Base-by-base conservation (phyloP, 1,140 invertebrate genomes). In the Drosophila kepulauana region DNA sequence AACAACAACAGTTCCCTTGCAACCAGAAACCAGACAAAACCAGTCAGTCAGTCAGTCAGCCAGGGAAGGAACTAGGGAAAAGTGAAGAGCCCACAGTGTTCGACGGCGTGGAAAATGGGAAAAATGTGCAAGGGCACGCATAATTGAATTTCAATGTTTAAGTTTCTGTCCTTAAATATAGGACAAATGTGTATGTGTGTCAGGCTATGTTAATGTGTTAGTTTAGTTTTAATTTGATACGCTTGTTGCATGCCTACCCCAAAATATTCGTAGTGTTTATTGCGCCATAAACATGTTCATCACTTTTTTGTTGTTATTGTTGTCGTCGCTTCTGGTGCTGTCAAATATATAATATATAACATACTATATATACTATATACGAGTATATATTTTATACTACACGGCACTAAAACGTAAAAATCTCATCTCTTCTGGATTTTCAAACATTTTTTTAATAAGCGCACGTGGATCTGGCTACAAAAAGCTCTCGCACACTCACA, bases 61-160 rank as follows among this genome's bases (percentile, higher is more conserved):
- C 16, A 33, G 13, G 8, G 20, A 28, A 10, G n/a, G 20, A 16
- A 16, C 20, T 25, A 25, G 38, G 16, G 25, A 7, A 35, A 10
- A 15, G 51, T 13, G 15, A 48, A 16, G 35, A 28, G 38, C 20
- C 61, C 7, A 43, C 46, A 74, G 51, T 80, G 82, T 54, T 69
- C 45, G 74, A 58, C 61, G 72, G 74, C 70, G 76, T 49, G 84
- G 85, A 87, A 87, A 87, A 87, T 87, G 77, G 80, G 76, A 87
- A 81, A 89, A 84, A 75, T 88, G 85, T 88, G 84, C 78, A 88
- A 67, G 84, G 67, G 56, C 76, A 71, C 43, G 69, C 48, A 77
- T 79, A 79, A 82, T 79, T 82, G 74, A 87, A 89, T 78, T 64
- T 77, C 70, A 64, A 81, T 75, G 49, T 64, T 67, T 25, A 62